Evolutionary conservation across 2,888 invertebrate genomes (phyloP).

Genomic region (Xestia rhomboidea): DNA sequence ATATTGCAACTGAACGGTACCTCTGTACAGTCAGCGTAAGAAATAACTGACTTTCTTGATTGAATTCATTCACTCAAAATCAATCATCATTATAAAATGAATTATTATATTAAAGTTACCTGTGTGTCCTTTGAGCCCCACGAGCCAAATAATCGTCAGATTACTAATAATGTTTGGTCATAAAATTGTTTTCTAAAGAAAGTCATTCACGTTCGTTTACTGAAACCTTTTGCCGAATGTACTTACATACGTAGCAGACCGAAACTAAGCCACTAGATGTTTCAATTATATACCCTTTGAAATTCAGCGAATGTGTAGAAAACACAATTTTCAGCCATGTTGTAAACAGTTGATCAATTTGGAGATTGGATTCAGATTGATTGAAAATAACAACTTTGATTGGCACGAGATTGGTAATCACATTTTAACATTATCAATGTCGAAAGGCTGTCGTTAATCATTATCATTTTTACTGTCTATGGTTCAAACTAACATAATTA

Average conservation of each 20-base stretch:
- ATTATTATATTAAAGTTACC: neutral
- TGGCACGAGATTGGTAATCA: slow-evolving; percentile 25
- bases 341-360: slow-evolving; percentile 42
- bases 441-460: neutral
- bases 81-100: neutral
- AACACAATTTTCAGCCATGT: slow-evolving; percentile 31
- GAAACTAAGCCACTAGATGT: slow-evolving; percentile 25
- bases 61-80: neutral
- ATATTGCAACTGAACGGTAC: slow-evolving; percentile 51
- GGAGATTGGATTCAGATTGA: slow-evolving; percentile 32
- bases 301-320: slow-evolving; percentile 32
- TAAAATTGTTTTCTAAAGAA: neutral
- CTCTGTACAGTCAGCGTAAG: slow-evolving; percentile 5
- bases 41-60: neutral
- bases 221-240: slow-evolving; percentile 8
- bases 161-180: neutral
- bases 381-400: slow-evolving; percentile 32
- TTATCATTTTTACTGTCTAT: neutral
- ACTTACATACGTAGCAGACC: neutral
- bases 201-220: neutral
- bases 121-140: neutral
- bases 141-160: neutral
- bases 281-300: slow-evolving; percentile 42
- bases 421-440: slow-evolving; percentile 14
- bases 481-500: slow-evolving; percentile 10